Evolutionary conservation across 2,888 invertebrate genomes (phyloP).

Genomic region (Pheosia tremula): DNA sequence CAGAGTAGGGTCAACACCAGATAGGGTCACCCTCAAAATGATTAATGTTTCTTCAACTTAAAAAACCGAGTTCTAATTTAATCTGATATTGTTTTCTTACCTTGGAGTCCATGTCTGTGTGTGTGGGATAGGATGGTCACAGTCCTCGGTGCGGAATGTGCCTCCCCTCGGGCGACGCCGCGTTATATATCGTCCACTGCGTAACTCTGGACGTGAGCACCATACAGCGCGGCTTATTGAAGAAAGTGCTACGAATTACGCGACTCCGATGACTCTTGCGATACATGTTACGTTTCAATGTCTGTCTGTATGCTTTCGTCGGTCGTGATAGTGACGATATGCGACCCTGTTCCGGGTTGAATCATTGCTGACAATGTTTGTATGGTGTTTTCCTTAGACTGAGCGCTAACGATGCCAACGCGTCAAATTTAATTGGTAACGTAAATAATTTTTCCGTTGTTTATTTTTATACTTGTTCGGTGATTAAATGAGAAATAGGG

Average conservation of each 20-base stretch:
- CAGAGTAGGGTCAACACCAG: too few relatives aligned
- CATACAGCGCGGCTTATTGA: conserved; percentile 73
- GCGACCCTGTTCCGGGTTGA: conserved; percentile 33
- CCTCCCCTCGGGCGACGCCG: conserved; percentile 46
- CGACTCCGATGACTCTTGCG: conserved; percentile 54
- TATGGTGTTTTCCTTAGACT: conserved; percentile 15
- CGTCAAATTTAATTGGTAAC: not conserved
- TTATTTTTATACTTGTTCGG: too few relatives aligned
- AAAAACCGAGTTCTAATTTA: too few relatives aligned
- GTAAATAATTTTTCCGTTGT: too few relatives aligned
- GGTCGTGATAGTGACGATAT: conserved; percentile 17
- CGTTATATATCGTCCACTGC: conserved; percentile 75
- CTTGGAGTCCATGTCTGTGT: conserved; percentile 80
- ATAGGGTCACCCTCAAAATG: too few relatives aligned
- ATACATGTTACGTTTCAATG: conserved; percentile 58
- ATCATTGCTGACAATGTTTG: conserved; percentile 15
- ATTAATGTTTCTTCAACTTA: too few relatives aligned
- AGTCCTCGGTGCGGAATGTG: conserved; percentile 73
- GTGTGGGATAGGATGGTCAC: conserved; percentile 68
- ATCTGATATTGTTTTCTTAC: conserved; percentile 45
- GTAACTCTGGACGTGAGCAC: conserved; percentile 76
- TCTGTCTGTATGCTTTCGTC: conserved; percentile 44
- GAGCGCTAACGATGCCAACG: not conserved
- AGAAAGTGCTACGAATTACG: conserved; percentile 76
- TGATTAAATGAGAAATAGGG: too few relatives aligned